Base-by-base conservation (phyloP, 2,888 invertebrate genomes). In the Empis livida region DNA sequence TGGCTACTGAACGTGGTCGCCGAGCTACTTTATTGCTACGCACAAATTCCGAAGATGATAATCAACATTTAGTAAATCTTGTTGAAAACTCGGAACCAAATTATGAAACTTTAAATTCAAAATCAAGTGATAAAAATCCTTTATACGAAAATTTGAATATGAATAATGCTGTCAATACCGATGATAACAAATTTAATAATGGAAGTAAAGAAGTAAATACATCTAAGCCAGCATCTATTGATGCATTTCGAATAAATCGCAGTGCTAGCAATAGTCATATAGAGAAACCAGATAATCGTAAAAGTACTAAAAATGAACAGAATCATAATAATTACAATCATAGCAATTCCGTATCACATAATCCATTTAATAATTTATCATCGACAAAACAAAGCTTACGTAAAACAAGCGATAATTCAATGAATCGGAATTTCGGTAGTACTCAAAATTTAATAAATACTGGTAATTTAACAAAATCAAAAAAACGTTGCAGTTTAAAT, bases 401-500 rank as follows among this genome's bases (percentile, higher is more conserved):
- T 48, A 68, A 68, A 35, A 55, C 57, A 35, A 61, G 61, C 47
- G 60, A 59, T 42, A 61, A 58, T 44, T 56, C 59, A 1, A 59
- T 61, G 17, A 65, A 59, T 44, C 63, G 67, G 13, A 67, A 65
- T 49, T 69, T 66, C 49, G 67, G 68, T 40, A 70, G 70, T 56
- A 67, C 69, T 10, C 70, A 70, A 45, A 70, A 70, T 49, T 56
- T 70, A 31, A 64, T 68, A 43, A 55, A 53, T 15, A 67, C 62
- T 49, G 57, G 55, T 45, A 64, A 68, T 51, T 57, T 67, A 53
- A 58, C 64, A 32, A 69, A 65, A 53, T 61, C 67, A 14, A 67
- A 68, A 46, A 67, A 68, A 49, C 66, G 67, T 51, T 67, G 65
- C 51, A 67, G 68, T 53, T 59, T 68, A 16, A 67, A 69, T 53